Evolutionary conservation across 2,888 invertebrate species (phyloP), one percentile per base, ranked within the genome.

Genomic region (Aleiodes leptofemur): DNA sequence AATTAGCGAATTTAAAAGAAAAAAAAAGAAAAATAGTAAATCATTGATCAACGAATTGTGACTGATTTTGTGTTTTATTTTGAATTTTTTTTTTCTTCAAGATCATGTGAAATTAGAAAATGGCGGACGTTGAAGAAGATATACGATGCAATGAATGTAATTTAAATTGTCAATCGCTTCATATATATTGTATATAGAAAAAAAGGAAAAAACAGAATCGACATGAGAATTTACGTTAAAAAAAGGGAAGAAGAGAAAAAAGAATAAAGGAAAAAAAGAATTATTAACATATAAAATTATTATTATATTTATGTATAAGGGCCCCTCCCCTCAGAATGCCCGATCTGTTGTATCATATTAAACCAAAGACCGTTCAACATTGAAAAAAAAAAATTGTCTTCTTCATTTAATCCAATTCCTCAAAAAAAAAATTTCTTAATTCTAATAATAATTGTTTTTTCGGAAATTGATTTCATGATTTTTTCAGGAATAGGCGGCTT

Each of bases 351-450:
- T 88, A 88, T 86, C 83, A 87, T 88, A 88, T 86, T 87, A 88
- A 88, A 88, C 88, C 88, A 88, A 88, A 88, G 88, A 88, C 82
- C 86, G 83, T 87, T 87, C 82, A 85, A 85, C 80, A 85, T 83
- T 78, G 77, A 79, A 76, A 73, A 57, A 69, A 56, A 64, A 56
- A 76, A 34, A 34, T 72, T 29, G 61, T 75, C 34, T 43, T 14
- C 8, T 72, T 68, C 43, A 38, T 48, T 75, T 76, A 69, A 53
- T 43, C 59, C 69, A 66, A 68, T 66, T 66, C 53, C 14, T n/a
- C 50, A 11, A 29, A 38, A 43, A 57, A 23, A 23, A 23, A 23
- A 23, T 34, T 31, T 31, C 31, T 56, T 48, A 38, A 23, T 69
- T 11, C 14, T 29, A 53, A 64, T 61, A 23, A 23, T 23, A 23